phyloP scores from a whole-genome alignment of 2,888 invertebrate species.

The Cheilosia urbana region DNA sequence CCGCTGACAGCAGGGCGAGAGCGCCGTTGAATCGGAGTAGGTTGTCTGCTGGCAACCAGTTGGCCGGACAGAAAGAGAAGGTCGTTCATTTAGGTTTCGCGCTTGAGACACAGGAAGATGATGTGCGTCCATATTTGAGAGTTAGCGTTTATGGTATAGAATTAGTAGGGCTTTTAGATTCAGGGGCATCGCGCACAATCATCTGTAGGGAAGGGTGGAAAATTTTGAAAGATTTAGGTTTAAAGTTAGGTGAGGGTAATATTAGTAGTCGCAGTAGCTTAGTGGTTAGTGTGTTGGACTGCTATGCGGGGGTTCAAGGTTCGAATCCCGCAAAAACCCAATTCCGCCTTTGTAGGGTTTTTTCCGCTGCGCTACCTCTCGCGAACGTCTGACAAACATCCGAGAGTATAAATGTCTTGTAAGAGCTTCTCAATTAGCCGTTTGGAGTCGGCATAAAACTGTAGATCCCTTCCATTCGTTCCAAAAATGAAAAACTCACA shows the following conservation, averaged over 20 bases:
- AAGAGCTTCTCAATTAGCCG: too few relatives aligned
- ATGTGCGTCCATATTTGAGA: not conserved
- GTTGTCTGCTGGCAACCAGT: not conserved
- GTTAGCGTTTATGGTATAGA: slow-evolving; percentile 8
- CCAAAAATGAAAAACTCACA: too few relatives aligned
- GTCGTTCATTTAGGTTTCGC: not conserved
- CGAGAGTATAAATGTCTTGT: too few relatives aligned
- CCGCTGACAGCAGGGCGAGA: not conserved
- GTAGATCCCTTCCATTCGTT: too few relatives aligned
- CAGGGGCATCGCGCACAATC: not conserved
- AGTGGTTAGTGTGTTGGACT: too few relatives aligned
- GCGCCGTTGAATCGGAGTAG: not conserved
- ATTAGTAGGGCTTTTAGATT: not conserved
- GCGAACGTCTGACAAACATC: too few relatives aligned
- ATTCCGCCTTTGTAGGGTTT: too few relatives aligned
- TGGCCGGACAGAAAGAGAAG: not conserved
- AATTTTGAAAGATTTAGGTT: not conserved
- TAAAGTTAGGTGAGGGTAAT: not conserved
- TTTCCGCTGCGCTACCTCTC: too few relatives aligned
- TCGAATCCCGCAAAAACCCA: too few relatives aligned
- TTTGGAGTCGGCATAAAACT: too few relatives aligned
- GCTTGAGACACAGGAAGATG: not conserved
- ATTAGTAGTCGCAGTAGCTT: too few relatives aligned
- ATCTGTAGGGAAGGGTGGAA: not conserved
- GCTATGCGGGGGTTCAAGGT: too few relatives aligned